Conservation (phyloP, 2,888 invertebrate species). For the Tetranychus piercei region DNA sequence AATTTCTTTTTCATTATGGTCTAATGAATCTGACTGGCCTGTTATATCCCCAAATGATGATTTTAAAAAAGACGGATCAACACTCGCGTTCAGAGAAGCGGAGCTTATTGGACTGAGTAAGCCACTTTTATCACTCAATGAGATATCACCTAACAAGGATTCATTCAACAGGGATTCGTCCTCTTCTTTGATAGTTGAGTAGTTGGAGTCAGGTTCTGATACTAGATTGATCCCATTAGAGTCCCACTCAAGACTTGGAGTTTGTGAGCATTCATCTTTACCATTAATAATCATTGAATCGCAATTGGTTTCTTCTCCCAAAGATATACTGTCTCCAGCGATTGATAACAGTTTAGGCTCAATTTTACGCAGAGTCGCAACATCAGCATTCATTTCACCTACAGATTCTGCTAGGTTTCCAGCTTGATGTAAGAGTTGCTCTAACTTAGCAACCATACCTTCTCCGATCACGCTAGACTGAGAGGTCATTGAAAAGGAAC, state of each 20-base stretch:
- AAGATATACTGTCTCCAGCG: background rate
- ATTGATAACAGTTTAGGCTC: background rate
- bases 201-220: background rate
- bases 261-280: background rate
- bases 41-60: background rate
- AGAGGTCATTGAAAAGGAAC: background rate
- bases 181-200: background rate
- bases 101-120: background rate
- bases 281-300: background rate
- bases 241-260: background rate
- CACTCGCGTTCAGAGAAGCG: background rate
- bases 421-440: background rate
- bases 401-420: background rate
- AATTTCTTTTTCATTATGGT: background rate
- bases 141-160: background rate
- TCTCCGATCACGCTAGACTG: background rate
- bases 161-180: background rate
- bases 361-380: background rate
- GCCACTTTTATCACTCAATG: background rate
- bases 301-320: background rate
- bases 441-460: background rate
- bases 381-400: background rate
- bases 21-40: background rate
- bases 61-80: background rate
- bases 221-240: background rate